Evolutionary conservation across 2,888 invertebrate genomes (phyloP), one percentile per base, ranked within the genome.

Genomic region (Apoderus coryli): DNA sequence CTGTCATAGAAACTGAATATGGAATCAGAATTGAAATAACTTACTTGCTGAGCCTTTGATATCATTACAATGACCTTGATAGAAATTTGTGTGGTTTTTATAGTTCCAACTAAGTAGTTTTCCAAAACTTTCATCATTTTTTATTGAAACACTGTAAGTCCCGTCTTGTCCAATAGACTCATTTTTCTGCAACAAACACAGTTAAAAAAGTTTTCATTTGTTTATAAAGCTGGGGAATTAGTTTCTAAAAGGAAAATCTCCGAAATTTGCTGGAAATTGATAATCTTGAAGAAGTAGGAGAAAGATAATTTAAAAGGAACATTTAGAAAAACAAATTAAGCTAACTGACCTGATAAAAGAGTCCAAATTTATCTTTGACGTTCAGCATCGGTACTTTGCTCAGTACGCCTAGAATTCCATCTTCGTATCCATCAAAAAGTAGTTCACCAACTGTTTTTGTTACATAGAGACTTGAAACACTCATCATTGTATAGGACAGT

Each of bases 341-440:
- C 13, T 36, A n/a, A 47, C 49, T 49, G 53, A 72, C 72, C 45
- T 61, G 64, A 45, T 84, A 86, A 57, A 90, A 88, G 71, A 86
- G 76, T 9, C 82, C 89, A 52, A 90, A 88, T 45, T 67, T 69
- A 47, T 86, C 85, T 34, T 73, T 72, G 0, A 71, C 72, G 1
- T 79, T 65, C 1, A 42, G 14, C 1, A 68, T 50, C 0, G 72
- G 70, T 27, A 75, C 47, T 40, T 61, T 61, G 39, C 66, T 67
- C 2, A 76, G 73, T 34, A 76, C 54, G 25, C 71, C 67, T 36
- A 89, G 64, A 33, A 86, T 57, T 0, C 68, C 59, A 48, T 88
- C 86, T 2, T 68, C 63, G 50, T 84, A 89, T 1, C 89, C 89
- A 5, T 76, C 75, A 47, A 88, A 82, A 1, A 88, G 61, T 16